Base-by-base conservation (phyloP, 2,888 invertebrate species). In the Ephialtes manifestator region DNA sequence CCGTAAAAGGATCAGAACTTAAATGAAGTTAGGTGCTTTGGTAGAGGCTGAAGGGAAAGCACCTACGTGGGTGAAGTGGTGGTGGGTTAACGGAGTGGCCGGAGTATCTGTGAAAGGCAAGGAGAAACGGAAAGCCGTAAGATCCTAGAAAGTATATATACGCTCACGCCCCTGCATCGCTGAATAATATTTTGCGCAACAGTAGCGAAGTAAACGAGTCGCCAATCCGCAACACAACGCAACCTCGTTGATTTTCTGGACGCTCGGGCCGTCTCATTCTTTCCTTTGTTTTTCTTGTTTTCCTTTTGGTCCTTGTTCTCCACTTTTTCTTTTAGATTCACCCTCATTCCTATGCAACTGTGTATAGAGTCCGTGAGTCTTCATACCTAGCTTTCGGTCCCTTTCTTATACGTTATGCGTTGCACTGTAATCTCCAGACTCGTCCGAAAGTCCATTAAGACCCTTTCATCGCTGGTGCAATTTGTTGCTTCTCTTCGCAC, bases 1-100 rank as follows among this genome's bases (percentile, higher is more conserved):
- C 88, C 85, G 85, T 88, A 89, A 89, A 91, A 89, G 89, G 88
- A 91, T 89, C 88, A 89, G 88, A 92, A 92, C 90, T 92, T 92
- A 90, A 92, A 92, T 92, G 90, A 92, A 92, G 92, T 92, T 92
- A 89, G 76, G 72, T 18, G 48, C 55, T 68, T 79, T 74, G 60
- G 53, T 80, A 60, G 46, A 65, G 31, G 63, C 72, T 46, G 48
- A 48, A 72, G 48, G 20, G 35, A 68, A 63, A 76, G 58, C 60
- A 82, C 80, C 82, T 58, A 85, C 72, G 31, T 39, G 63, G 51
- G 72, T 77, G 48, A 60, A 51, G 63, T 67, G 58, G 55, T 46
- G 58, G 43, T 28, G 78, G 43, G 31, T 74, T 31, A 80, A 76
- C 74, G 55, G 53, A 65, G 72, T 31, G 24, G 24, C 28, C 18